These are phyloP conservation scores for Ispidina lecontei DNA, from an alignment of 2,797 vertebrate genomes.

Conservation along the genomic window DNA sequence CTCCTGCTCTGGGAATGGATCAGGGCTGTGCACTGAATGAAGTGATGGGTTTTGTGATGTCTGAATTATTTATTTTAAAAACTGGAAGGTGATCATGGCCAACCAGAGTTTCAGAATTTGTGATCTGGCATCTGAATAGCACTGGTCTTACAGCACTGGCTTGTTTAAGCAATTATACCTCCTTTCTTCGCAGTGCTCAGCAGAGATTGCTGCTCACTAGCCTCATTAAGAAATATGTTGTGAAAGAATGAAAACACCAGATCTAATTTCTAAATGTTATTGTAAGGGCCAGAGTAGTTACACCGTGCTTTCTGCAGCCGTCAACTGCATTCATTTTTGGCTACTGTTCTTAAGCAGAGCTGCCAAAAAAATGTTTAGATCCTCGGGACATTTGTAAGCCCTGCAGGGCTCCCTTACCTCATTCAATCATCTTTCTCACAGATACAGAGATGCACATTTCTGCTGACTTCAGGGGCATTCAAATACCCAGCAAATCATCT, in stretches of 20 bases:
- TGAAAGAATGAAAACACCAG: conserved; percentile 50
- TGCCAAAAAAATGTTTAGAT: conserved; percentile 56
- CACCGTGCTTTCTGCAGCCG: background rate
- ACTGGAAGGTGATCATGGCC: background rate
- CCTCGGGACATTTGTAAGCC: conserved; percentile 42
- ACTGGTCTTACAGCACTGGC: background rate
- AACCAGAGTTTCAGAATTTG: background rate
- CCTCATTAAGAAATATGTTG: conserved; percentile 22
- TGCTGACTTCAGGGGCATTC: conserved; percentile 67
- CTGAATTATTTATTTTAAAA: background rate
- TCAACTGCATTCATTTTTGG: conserved; percentile 45
- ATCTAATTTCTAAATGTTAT: background rate
- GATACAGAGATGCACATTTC: conserved; percentile 44
- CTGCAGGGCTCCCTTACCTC: conserved; percentile 60
- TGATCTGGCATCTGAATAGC: background rate
- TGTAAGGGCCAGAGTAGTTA: background rate
- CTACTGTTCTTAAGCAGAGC: conserved; percentile 46
- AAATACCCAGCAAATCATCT: conserved; percentile 37
- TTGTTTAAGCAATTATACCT: background rate
- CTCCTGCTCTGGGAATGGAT: background rate
- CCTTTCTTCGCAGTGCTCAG: background rate
- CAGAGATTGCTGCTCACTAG: background rate
- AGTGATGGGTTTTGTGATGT: background rate
- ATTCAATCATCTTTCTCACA: conserved; percentile 70
- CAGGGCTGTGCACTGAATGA: background rate